Evolutionary conservation across 35 echinoderm and acorn worm species (phyloP), one percentile per base, ranked within the genome.

Genomic region (Lytechinus variegatus): DNA sequence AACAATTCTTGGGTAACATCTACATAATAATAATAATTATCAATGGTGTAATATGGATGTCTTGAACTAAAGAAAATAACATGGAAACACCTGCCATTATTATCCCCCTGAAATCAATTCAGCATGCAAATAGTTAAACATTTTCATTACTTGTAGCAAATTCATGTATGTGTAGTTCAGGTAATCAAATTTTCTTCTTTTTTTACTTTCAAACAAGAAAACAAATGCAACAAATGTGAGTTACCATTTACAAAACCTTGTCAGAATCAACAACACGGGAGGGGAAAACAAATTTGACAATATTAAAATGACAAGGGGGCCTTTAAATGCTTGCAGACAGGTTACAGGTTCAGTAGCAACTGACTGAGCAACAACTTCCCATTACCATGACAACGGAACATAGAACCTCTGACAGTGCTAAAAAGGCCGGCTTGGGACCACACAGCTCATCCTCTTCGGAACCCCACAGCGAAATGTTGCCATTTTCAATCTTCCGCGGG

Each of bases 401-500:
- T 79, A n/a, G 66, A 79, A n/a, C 66, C 66, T n/a, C 66, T 79
- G 66, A 79, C 19, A 79, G 66, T 4, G 66, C 66, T 79, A 79
- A 79, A n/a, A 79, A 79, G 66, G 66, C 66, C n/a, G 66, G 66
- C 66, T 79, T 79, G 66, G 66, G 66, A 79, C 66, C n/a, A 44
- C 33, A 44, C 13, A 9, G 9, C 56, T 58, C 56, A 58, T 58
- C 66, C 66, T 79, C 66, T 79, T 24, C 19, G 66, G 66, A 79
- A 79, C 66, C 66, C 66, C 66, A n/a, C 6, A 79, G 66, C 19
- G 66, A 79, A 79, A 79, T 79, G 66, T 79, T 79, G 66, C 66
- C 66, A 79, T 19, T 79, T 79, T 79, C 66, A 79, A 79, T 79
- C 66, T 79, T 79, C 14, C 66, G 19, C 66, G 66, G 66, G 16